A percentile compares a stretch with the other conserved stretches of the same genome.
phyloP scores from a whole-genome alignment of 2,113 vertebrate genomes.

The Nannospalax galili region DNA sequence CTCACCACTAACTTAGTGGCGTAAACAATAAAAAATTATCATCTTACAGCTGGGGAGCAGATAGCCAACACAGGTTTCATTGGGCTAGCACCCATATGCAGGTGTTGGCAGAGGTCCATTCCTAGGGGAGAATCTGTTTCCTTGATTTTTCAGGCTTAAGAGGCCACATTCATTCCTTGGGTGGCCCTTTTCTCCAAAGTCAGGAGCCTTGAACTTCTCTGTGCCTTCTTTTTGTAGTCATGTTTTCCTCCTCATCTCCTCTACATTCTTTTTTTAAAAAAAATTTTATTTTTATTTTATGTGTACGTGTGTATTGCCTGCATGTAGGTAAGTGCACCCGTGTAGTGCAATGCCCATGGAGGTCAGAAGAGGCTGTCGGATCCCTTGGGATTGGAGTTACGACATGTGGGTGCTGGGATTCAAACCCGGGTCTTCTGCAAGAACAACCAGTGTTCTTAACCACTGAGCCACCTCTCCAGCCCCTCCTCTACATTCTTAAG shows the following conservation, averaged over 20 bases:
- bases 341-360: too few relatives aligned
- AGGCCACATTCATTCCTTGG: not conserved
- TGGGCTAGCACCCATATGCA: not conserved
- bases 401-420: too few relatives aligned
- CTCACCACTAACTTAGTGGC: not conserved
- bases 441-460: too few relatives aligned
- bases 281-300: too few relatives aligned
- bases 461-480: too few relatives aligned
- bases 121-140: not conserved
- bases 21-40: not conserved
- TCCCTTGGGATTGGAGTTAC: too few relatives aligned
- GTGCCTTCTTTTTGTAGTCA: not conserved
- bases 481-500: not conserved
- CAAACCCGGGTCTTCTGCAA: too few relatives aligned
- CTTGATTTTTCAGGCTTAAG: not conserved
- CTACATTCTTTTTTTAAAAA: too few relatives aligned
- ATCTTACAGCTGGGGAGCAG: not conserved
- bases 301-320: too few relatives aligned
- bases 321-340: too few relatives aligned
- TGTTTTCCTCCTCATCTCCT: not conserved
- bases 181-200: not conserved
- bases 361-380: too few relatives aligned
- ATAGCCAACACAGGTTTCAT: not conserved
- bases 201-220: not conserved
- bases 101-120: not conserved